Evolutionary conservation across 35 echinoderm and acorn worm species (phyloP), one percentile per base, ranked within the genome.

Genomic region (Nesometra sesokonis): DNA sequence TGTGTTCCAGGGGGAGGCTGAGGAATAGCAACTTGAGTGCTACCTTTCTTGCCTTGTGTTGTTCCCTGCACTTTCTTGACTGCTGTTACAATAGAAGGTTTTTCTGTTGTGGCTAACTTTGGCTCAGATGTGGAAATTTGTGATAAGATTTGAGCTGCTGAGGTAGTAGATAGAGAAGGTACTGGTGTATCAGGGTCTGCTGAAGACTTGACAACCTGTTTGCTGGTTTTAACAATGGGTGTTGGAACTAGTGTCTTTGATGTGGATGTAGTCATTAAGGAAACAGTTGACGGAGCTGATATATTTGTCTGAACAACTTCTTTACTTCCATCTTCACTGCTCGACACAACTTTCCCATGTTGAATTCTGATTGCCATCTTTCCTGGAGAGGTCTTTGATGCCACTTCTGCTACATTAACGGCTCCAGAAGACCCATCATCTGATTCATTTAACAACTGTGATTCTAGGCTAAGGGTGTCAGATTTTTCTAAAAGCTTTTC

Each of bases 1-100:
- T 99, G 96, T 32, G 96, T 93, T 30, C 96, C 96, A 19, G 92
- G 89, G 13, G 93, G 86, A 0, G 89, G 89, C 77, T 86, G 89
- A 30, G 96, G 88, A 29, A 92, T 86, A 15, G 91, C 80, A 35
- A 81, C n/a, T 35, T 83, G 37, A 83, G 34, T 7, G 15, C 81
- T 8, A 38, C 81, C 38, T 67, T 27, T 67, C 52, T 67, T 67
- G 52, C 9, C 35, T 39, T 34, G 81, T 7, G 81, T 3, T 83
- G 3, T 13, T 83, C 34, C 34, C 23, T 83, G 81, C 5, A 38
- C 34, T 80, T 35, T 80, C 11, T 32, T 32, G 34, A 35, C 78
- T 38, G 81, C 29, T 67, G 84, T 85, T 0, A 85, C 34, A 27
- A 52, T 57, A 31, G 84, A 31, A 57, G 78, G 31, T 39, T 86